Base-by-base conservation (phyloP, 2,888 invertebrate species). In the Ganaspis brasiliensis region DNA sequence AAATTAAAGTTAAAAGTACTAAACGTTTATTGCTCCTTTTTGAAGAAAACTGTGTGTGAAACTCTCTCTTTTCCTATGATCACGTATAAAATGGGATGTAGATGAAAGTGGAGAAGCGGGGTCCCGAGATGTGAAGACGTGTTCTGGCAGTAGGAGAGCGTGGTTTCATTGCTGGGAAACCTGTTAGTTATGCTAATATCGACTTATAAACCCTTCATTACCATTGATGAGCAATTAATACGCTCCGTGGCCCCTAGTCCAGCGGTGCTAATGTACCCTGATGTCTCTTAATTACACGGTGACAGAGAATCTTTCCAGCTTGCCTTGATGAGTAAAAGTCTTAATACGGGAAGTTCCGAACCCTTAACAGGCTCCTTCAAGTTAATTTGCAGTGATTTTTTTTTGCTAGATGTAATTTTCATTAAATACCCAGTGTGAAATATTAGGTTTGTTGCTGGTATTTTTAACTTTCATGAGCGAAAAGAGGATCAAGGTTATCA, bases 171-270 rank as follows among this genome's bases (percentile, higher is more conserved):
- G 45, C 67, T 40, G 45, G 67, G 40, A 88, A 90, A 90, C 90
- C 89, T 86, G 89, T 89, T 89, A 89, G 88, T 90, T 90, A 90
- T 90, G 90, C 89, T 90, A 90, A 90, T 90, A 87, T 89, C 88
- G 87, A 85, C 90, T 89, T 89, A 89, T 90, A 89, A 90, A 90
- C 90, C 89, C 89, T 90, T 88, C 90, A 89, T 90, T 90, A 88
- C 87, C 85, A 87, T 83, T 88, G 89, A 90, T 89, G 89, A 90
- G 89, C 90, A 90, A 90, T 90, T 90, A 90, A 90, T 89, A 89
- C 89, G 88, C 86, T 79, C 81, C 84, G 84, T 85, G 82, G 86
- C 81, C 85, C 84, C 84, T 81, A 77, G 83, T 75, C 77, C 77
- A 75, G 71, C 82, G 73, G 83, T 84, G 87, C 87, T 88, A 87